Base-by-base conservation (phyloP, 2,888 invertebrate genomes). In the Aphidius colemani region DNA sequence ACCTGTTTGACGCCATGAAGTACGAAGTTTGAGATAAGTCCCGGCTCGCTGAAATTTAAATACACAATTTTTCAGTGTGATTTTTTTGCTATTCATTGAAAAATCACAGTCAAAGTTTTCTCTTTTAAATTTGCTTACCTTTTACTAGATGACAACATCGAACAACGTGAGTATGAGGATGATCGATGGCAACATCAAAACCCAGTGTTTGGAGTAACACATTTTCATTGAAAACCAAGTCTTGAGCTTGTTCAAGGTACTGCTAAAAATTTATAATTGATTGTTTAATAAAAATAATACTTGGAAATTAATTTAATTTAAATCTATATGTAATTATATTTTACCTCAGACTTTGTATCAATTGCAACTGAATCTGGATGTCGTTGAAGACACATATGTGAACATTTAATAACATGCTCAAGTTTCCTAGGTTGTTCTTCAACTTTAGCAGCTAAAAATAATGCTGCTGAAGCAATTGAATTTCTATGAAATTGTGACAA, bases 1-100 rank as follows among this genome's bases (percentile, higher is more conserved):
- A 93, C 93, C 93, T 94, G 86, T 98, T 98, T 59, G 98, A 98
- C 70, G 98, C 98, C 91, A 99, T 93, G 85, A 97, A 97, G 85
- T 98, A 99, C 5, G 97, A 97, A 40, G 96, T 96, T 85, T 98
- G 97, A 60, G 97, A 96, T 78, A 98, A 86, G 84, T 98, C 96
- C 86, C 96, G 96, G 82, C 94, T 93, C 67, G 96, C 95, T 95
- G 86, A 44, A 79, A 82, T 57, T 7, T 30, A 61, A 66, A 66
- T 59, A 62, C 45, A 10, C 51, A 41, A 53, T 50, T 56, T 30
- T 48, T 57, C 57, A 56, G 45, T 56, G 45, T 11, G 48, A 11
- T 13, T 5, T 2, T n/a, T 49, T 49, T 1, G 8, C 13, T 18
- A 18, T 18, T 18, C 2, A 18, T 18, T 2, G 2, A 18, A 18